Conservation (phyloP, 2,888 invertebrate genomes). For the Apotomis betuletana region DNA sequence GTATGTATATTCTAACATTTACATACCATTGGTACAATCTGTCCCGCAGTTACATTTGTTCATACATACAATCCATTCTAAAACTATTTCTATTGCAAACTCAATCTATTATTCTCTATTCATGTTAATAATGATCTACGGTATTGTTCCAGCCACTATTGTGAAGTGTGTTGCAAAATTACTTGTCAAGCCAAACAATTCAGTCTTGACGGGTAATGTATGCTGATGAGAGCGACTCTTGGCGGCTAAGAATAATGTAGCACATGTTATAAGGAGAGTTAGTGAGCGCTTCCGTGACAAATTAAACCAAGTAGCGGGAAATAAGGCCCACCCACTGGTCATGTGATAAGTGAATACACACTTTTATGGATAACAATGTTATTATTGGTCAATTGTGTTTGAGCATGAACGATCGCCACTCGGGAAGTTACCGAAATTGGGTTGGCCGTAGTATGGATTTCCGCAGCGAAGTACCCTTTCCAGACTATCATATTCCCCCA, state of each 20-base stretch:
- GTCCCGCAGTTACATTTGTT: neutral
- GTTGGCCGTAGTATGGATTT: no score
- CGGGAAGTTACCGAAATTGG: rapidly evolving
- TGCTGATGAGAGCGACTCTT: conserved; percentile 12
- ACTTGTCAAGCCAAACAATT: conserved; percentile 29
- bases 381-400: no score
- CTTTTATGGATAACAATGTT: neutral
- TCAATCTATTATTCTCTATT: conserved; percentile 27
- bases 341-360: no score
- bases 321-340: neutral
- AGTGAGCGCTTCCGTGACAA: conserved; percentile 6
- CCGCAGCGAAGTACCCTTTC: no score
- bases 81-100: conserved; percentile 24
- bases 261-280: neutral
- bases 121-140: conserved; percentile 28
- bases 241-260: conserved; percentile 1
- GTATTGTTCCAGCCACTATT: conserved; percentile 29
- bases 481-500: no score
- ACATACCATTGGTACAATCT: neutral
- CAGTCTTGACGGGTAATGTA: conserved; percentile 21
- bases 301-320: neutral
- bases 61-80: neutral
- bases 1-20: neutral
- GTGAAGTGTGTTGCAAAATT: conserved; percentile 29
- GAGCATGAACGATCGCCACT: no score